Base-by-base conservation (phyloP, 2,113 vertebrate genomes). In the Xyliphius kryptos region DNA sequence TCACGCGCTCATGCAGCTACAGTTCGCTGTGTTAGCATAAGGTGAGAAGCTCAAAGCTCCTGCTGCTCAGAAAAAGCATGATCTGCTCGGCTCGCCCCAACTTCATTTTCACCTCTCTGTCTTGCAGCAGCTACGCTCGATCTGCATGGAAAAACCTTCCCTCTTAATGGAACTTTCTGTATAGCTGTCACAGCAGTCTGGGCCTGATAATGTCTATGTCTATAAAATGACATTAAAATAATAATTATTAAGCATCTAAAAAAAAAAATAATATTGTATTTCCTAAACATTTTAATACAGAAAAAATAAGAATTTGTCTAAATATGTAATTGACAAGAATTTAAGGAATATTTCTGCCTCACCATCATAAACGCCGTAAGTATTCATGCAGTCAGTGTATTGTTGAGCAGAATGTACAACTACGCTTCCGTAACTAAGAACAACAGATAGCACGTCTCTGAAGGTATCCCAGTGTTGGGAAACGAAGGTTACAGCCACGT, bases 21-120 rank as follows among this genome's bases (percentile, higher is more conserved):
- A 97, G 90, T 98, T 97, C 93, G 81, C 92, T 74, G 68, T 83
- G 83, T 86, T 82, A 81, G 94, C 96, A 93, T 93, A 92, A 97
- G 96, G 95, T 93, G 94, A 91, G 91, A 89, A 94, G 90, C 38
- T 66, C 50, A 57, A 50, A 17, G 59, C 56, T 53, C 65, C 65
- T 41, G 51, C 55, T 61, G 65, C 52, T 63, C 49, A 26, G 38
- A 44, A 54, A 20, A n/a, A 43, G 54, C 61, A 40, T n/a, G 17
- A 53, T 56, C 67, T 59, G 14, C 49, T 67, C 49, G 65, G 61
- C 47, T 44, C 36, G 11, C 16, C 62, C 56, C 44, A 51, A 67
- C 64, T 67, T 52, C 40, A 6, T 63, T 66, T 53, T 67, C 50
- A 46, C 36, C 58, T 61, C 40, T 26, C 11, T 10, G 9, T 21